phyloP scores from a whole-genome alignment of 2,113 vertebrate genomes.

The cattle (Bos taurus) region ARS-UCD2.0 NC_037342.1:56479501-56480000 shows the following conservation, averaged over 20 bases:
- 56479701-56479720: not conserved
- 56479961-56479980: not conserved
- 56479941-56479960: not conserved
- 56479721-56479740: slow-evolving; percentile 64
- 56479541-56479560: not conserved
- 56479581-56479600: not conserved
- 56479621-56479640: not conserved
- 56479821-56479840: not conserved
- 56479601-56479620: not conserved
- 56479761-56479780: not conserved
- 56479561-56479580: not conserved
- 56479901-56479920: not conserved
- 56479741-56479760: slow-evolving; percentile 35
- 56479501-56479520: not conserved
- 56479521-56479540: not conserved
- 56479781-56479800: slow-evolving; percentile 53
- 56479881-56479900: rapidly evolving
- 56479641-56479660: not conserved
- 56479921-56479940: not conserved
- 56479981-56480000: not conserved
- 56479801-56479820: not conserved
- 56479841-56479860: not conserved
- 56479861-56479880: not conserved
- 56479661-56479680: not conserved
- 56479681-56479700: not conserved